Percentiles rank a stretch among this genome's conserved stretches.
Evolutionary conservation across 2,797 vertebrate genomes (phyloP).

Genomic region (Periparus ater): DNA sequence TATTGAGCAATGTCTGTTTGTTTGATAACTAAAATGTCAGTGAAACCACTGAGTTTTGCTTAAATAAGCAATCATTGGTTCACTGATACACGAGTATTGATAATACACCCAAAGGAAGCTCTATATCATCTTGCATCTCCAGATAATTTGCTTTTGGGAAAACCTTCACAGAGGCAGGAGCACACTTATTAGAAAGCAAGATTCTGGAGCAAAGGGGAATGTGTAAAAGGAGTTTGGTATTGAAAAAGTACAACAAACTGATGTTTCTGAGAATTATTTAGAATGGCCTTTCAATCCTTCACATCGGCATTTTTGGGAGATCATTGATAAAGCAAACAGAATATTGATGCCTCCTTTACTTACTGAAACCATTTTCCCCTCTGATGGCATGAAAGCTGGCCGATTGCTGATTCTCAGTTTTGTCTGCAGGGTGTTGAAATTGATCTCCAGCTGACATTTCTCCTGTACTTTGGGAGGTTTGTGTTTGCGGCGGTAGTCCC

Average conservation of each 20-base stretch:
- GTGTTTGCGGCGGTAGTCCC: constrained; percentile 95
- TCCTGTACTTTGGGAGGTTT: constrained; percentile 97
- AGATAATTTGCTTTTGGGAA: neutral
- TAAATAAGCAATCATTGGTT: neutral
- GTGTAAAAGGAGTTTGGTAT: neutral
- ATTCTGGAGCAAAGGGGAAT: neutral
- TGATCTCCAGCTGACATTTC: constrained; percentile 98
- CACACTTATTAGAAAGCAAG: neutral
- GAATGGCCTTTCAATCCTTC: neutral
- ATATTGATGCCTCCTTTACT: constrained; percentile 63
- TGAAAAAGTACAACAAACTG: neutral
- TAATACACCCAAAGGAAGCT: neutral
- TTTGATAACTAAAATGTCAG: neutral
- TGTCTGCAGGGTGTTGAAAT: constrained; percentile 98
- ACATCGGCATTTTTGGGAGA: neutral
- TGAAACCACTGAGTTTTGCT: neutral
- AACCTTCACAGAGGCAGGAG: neutral
- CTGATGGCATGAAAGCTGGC: constrained; percentile 97
- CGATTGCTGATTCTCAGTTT: constrained; percentile 96
- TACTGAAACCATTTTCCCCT: constrained; percentile 99
- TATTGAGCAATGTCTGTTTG: neutral
- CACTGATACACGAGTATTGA: neutral
- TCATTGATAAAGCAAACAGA: neutral
- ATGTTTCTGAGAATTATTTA: neutral
- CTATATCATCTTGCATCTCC: neutral